Percentiles rank a stretch among this genome's conserved stretches.
Evolutionary conservation across 2,888 invertebrate genomes (phyloP).

Genomic region (Xestia c-nigrum): DNA sequence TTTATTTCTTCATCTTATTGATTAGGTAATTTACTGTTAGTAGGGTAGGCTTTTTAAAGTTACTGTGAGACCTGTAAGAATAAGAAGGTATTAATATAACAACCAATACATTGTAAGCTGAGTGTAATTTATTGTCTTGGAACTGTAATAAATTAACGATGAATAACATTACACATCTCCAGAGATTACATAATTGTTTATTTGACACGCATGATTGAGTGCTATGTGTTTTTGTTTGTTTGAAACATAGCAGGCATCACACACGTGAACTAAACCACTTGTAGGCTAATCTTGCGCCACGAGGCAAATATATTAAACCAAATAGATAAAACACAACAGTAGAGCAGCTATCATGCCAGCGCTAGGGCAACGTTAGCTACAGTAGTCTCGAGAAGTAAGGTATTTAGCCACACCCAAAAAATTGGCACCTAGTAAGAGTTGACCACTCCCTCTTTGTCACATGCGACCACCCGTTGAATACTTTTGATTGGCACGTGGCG

Average conservation of each 20-base stretch:
- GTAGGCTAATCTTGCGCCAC: background rate
- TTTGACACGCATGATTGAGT: background rate
- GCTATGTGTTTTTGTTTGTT: slow-evolving; percentile 28
- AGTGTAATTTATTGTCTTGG: background rate
- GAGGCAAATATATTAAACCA: background rate
- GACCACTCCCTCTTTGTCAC: background rate
- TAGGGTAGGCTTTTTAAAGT: slow-evolving; percentile 70
- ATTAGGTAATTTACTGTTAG: slow-evolving; percentile 71
- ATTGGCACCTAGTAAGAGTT: background rate
- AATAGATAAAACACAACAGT: background rate
- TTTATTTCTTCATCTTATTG: slow-evolving; percentile 78
- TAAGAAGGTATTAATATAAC: slow-evolving; percentile 4
- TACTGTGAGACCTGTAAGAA: slow-evolving; percentile 70
- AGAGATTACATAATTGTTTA: slow-evolving; percentile 32
- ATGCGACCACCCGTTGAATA: background rate
- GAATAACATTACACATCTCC: background rate
- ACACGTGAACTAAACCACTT: slow-evolving; percentile 25
- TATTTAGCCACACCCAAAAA: slow-evolving; percentile 14
- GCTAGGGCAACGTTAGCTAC: background rate
- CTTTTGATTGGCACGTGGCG: background rate
- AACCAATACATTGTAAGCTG: slow-evolving; percentile 7
- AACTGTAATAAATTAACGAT: background rate
- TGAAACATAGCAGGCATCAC: slow-evolving; percentile 9
- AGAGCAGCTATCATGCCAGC: too few species aligned
- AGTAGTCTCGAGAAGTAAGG: background rate